These are phyloP conservation scores for Mesocricetus auratus DNA, from an alignment of 2,113 vertebrate genomes.

Conservation along the genomic window DNA sequence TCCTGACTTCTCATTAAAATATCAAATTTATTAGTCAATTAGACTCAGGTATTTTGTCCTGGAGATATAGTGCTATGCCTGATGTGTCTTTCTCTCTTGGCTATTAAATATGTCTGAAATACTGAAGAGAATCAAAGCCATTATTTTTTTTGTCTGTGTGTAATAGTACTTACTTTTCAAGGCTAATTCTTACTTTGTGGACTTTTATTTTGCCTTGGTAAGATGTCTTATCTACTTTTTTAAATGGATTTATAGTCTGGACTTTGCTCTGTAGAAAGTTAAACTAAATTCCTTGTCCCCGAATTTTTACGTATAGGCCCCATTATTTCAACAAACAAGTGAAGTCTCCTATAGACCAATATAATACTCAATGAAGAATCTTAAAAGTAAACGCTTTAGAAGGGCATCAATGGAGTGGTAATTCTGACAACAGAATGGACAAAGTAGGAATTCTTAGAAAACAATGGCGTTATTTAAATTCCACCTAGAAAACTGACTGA, in stretches of 20 bases:
- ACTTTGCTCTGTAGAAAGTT: conserved; percentile 5
- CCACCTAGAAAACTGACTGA: conserved; percentile 87
- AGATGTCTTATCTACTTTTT: conserved; percentile 32
- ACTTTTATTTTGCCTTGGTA: background rate
- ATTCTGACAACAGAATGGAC: conserved; percentile 82
- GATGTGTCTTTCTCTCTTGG: background rate
- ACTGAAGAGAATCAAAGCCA: background rate
- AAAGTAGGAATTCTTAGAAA: conserved; percentile 70
- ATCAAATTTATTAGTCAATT: background rate
- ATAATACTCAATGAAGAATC: conserved; percentile 82
- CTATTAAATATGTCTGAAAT: background rate
- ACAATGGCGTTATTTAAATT: conserved; percentile 87
- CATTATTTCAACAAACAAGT: conserved; percentile 73
- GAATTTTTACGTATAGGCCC: background rate
- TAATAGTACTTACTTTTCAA: background rate
- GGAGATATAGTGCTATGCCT: background rate
- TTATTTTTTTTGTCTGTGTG: background rate
- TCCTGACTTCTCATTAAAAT: background rate
- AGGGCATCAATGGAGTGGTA: conserved; percentile 82
- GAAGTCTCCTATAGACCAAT: conserved; percentile 81
- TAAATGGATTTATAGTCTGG: background rate
- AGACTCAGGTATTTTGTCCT: background rate
- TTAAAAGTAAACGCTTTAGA: conserved; percentile 85
- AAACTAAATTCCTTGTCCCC: conserved; percentile 39
- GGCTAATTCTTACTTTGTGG: background rate